phyloP scores from a whole-genome alignment of 1,140 invertebrate genomes.

The Scaptodrosophila lebanonensis region DNA sequence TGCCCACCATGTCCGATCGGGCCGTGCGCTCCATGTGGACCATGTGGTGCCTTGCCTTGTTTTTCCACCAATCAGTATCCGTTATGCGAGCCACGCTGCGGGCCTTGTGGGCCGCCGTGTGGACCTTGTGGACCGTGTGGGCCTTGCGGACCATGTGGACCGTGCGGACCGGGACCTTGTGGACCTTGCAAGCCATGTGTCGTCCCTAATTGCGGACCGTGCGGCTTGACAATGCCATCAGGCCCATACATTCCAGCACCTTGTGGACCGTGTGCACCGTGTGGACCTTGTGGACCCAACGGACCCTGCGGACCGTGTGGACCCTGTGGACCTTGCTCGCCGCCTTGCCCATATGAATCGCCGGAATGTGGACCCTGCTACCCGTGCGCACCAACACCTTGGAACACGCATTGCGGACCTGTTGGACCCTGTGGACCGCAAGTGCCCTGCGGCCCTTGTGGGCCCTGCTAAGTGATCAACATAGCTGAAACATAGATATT shows the following conservation, averaged over 20 bases:
- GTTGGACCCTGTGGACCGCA: constrained; percentile 61
- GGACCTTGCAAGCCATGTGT: constrained; percentile 16
- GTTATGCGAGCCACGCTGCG: constrained; percentile 50
- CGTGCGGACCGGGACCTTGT: constrained; percentile 31
- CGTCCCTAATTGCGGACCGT: constrained; percentile 36
- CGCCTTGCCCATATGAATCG: constrained; percentile 63
- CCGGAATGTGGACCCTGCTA: constrained; percentile 66
- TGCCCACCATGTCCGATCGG: constrained; percentile 66
- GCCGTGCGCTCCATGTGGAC: constrained; percentile 51
- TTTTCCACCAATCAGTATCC: constrained; percentile 67
- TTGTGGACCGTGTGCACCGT: constrained; percentile 53
- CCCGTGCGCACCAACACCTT: constrained; percentile 62
- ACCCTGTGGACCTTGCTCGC: constrained; percentile 51
- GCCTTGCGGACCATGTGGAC: constrained; percentile 50
- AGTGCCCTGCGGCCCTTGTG: constrained; percentile 62
- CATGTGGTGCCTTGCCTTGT: constrained; percentile 58
- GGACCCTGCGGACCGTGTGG: constrained; percentile 54
- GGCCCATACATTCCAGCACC: constrained; percentile 39
- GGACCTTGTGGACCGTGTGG: constrained; percentile 58
- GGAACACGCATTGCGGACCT: constrained; percentile 68
- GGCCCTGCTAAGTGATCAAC: constrained; percentile 42
- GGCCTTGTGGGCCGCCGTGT: constrained; percentile 62
- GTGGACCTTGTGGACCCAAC: constrained; percentile 31
- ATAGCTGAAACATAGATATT: constrained; percentile 1
- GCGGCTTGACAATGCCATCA: constrained; percentile 44